Base-by-base conservation (phyloP, 1,140 invertebrate genomes). In the Drosophila neocordata region DNA sequence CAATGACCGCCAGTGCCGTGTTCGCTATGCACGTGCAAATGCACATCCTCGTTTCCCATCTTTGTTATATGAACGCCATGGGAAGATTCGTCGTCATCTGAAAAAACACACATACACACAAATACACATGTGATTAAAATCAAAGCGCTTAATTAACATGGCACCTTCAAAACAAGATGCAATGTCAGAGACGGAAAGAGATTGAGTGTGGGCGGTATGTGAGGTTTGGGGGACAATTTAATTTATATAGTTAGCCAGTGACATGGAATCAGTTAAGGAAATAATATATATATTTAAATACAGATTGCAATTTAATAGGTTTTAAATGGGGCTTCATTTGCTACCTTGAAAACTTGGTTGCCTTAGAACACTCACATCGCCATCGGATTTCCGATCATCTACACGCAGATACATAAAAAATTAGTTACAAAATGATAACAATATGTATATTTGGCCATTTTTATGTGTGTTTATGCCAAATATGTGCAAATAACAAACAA, bases 1-100 rank as follows among this genome's bases (percentile, higher is more conserved):
- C 96, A 95, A 80, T 96, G 95, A 27, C 96, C 96, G 41, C 95
- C 96, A 12, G 95, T 95, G 8, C 94, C 93, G 69, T 93, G 93
- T 51, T 96, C 95, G 77, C 95, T 95, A 24, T 96, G 93, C 27
- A 96, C 93, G 80, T 97, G 96, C 79, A 96, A 94, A 56, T 95
- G 94, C 22, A 95, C 92, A 87, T 92, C 91, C 13, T 92, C 89
- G 52, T 76, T 89, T 61, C 91, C 91, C 91, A 92, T 91, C 81
- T 92, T 92, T 55, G 91, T 91, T 55, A 91, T 89, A 67, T 92
- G 90, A 27, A 91, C 90, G 62, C 90, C 91, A 73, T 91, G 90
- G 34, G 90, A 84, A 71, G 90, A 90, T 15, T 92, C 91, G 20
- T 92, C 91, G 61, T 92, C 91, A 78, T 85, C 77, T 79, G 64